A percentile compares a stretch with the other conserved stretches of the same genome.
Evolutionary conservation across 2,797 vertebrate genomes (phyloP).

Genomic region (Antennarius maculatus): DNA sequence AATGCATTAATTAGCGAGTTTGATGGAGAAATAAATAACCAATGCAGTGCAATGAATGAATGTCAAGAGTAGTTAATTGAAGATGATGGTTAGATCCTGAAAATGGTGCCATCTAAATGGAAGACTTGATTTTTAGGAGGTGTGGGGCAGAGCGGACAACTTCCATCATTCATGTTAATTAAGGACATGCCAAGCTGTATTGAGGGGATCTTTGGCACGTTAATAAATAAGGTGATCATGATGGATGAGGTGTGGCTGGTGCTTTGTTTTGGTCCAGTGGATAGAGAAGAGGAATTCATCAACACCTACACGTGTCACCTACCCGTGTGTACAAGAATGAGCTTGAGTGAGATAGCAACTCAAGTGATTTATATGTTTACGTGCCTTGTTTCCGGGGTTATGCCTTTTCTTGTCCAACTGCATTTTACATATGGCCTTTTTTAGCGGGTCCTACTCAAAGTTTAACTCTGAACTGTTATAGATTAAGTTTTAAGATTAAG

Average conservation of each 20-base stretch:
- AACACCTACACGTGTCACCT: slow-evolving; percentile 62
- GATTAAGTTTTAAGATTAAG: slow-evolving; percentile 15
- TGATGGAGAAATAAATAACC: slow-evolving; percentile 68
- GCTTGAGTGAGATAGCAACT: slow-evolving; percentile 34
- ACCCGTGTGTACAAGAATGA: slow-evolving; percentile 42
- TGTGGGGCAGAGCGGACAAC: slow-evolving; percentile 39
- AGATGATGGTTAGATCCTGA: slow-evolving; percentile 64
- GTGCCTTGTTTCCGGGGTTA: slow-evolving; percentile 50
- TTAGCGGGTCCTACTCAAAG: slow-evolving; percentile 3
- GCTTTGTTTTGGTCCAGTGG: slow-evolving; percentile 67
- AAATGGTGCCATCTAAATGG: slow-evolving; percentile 53
- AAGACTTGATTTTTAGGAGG: slow-evolving; percentile 41
- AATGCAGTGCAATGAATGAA: slow-evolving; percentile 43
- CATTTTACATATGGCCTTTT: slow-evolving; percentile 16
- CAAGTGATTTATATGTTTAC: slow-evolving; percentile 73
- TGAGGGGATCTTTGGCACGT: slow-evolving; percentile 69
- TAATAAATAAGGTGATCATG: slow-evolving; percentile 81
- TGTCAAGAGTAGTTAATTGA: slow-evolving; percentile 69
- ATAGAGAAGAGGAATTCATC: slow-evolving; percentile 72
- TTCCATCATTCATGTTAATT: slow-evolving; percentile 83
- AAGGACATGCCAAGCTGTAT: slow-evolving; percentile 80
- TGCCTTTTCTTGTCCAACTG: slow-evolving; percentile 37
- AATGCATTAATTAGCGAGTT: slow-evolving; percentile 65
- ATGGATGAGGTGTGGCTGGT: slow-evolving; percentile 75
- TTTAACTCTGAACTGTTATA: slow-evolving; percentile 16